phyloP scores from a whole-genome alignment of 2,797 vertebrate genomes.

The Myripristis jacobus region DNA sequence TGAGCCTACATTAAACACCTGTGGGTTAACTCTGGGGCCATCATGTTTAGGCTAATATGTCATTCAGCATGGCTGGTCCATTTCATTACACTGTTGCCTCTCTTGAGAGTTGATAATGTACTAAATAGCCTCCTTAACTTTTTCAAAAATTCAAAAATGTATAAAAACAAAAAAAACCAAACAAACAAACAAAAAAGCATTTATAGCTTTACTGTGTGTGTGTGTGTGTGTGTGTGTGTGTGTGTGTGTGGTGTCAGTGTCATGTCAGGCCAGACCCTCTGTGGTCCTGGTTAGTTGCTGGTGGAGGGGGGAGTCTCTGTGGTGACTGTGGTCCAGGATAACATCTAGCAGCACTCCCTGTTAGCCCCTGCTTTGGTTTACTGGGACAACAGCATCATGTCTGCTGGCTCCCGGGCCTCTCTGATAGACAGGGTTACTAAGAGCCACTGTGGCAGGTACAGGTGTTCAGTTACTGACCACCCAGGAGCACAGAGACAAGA shows the following conservation, averaged over 20 bases:
- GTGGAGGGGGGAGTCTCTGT: constrained; percentile 5
- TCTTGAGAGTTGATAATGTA: background rate
- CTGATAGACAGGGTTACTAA: constrained; percentile 54
- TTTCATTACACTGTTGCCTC: background rate
- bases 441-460: constrained; percentile 57
- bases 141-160: background rate
- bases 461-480: constrained; percentile 77
- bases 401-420: constrained; percentile 22
- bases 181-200: no score
- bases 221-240: no score
- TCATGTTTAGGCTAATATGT: no score
- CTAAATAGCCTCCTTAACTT: background rate
- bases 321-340: constrained; percentile 9
- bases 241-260: background rate
- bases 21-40: background rate
- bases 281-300: background rate
- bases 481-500: constrained; percentile 56
- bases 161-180: no score
- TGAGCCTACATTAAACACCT: no score
- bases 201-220: no score
- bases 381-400: constrained; percentile 14
- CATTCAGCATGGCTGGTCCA: no score
- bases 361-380: constrained; percentile 3
- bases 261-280: background rate
- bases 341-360: constrained; percentile 6